These are phyloP conservation scores for Phataginus tetradactyla DNA, from an alignment of 2,797 vertebrate species.

Conservation along the genomic window DNA sequence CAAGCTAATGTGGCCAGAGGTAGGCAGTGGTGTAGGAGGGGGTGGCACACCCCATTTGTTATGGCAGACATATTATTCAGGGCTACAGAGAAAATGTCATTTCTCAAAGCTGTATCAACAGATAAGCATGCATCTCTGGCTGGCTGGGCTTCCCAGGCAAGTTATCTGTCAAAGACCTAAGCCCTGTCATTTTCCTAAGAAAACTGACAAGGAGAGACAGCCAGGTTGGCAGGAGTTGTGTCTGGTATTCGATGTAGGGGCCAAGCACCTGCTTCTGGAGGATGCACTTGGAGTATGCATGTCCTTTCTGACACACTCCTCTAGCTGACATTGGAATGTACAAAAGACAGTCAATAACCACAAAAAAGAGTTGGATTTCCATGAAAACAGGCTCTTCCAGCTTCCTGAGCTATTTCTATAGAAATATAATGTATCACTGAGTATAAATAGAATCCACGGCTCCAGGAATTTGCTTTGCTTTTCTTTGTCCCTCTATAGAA, in stretches of 20 bases:
- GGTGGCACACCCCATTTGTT: background rate
- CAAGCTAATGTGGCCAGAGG: conserved; percentile 47
- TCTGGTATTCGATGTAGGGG: conserved; percentile 51
- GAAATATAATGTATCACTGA: conserved; percentile 48
- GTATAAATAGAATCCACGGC: conserved; percentile 48
- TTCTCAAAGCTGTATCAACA: conserved; percentile 13
- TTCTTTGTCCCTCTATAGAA: conserved; percentile 58
- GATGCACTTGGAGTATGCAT: conserved; percentile 27
- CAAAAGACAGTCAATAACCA: conserved; percentile 58
- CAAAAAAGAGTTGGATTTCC: conserved; percentile 63
- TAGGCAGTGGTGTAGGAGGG: conserved; percentile 46
- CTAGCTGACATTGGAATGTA: conserved; percentile 31
- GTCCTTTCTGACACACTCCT: conserved; percentile 19
- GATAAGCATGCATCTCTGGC: background rate
- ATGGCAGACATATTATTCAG: conserved; percentile 16
- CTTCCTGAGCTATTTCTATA: conserved; percentile 63
- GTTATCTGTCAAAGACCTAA: conserved; percentile 11
- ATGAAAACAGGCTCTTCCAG: conserved; percentile 54
- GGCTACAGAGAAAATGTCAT: conserved; percentile 57
- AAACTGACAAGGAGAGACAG: background rate
- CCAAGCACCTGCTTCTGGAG: conserved; percentile 52
- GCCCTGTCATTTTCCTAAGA: background rate
- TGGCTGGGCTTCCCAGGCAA: conserved; percentile 35
- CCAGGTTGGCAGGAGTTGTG: conserved; percentile 49
- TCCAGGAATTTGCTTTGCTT: conserved; percentile 62